Conservation (phyloP, 2,888 invertebrate genomes). For the Drosophila greeni region DNA sequence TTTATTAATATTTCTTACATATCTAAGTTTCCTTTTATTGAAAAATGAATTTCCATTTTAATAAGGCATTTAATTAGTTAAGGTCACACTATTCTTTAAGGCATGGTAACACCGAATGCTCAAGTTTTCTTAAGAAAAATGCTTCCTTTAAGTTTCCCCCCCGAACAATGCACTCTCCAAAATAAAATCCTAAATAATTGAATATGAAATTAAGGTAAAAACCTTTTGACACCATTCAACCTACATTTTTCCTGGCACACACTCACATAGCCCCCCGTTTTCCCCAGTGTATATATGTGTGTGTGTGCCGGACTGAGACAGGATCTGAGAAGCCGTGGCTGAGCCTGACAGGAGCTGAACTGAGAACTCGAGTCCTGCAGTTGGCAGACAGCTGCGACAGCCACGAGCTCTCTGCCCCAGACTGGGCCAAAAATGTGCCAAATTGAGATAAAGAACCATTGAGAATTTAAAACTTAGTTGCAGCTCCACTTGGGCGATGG, state of each 20-base stretch:
- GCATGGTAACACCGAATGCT: no score
- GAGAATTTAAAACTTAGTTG: conserved; percentile 30
- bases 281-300: conserved; percentile 18
- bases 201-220: background rate
- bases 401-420: conserved; percentile 28
- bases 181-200: conserved; percentile 1
- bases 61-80: background rate
- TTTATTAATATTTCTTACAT: background rate
- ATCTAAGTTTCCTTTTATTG: no score
- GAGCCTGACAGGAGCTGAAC: conserved; percentile 36
- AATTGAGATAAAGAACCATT: conserved; percentile 46
- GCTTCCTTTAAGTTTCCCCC: background rate
- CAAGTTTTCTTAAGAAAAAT: background rate
- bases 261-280: background rate
- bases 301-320: conserved; percentile 16
- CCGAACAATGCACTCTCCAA: background rate
- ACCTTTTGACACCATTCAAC: background rate
- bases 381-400: conserved; percentile 35
- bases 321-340: conserved; percentile 17
- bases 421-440: conserved; percentile 30
- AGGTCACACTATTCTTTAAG: background rate
- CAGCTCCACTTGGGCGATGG: conserved; percentile 10
- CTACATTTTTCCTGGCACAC: no score
- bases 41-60: background rate
- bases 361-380: conserved; percentile 35